These are phyloP conservation scores for Xiphydria camelus DNA, from an alignment of 2,888 invertebrate genomes.

Conservation along the genomic window DNA sequence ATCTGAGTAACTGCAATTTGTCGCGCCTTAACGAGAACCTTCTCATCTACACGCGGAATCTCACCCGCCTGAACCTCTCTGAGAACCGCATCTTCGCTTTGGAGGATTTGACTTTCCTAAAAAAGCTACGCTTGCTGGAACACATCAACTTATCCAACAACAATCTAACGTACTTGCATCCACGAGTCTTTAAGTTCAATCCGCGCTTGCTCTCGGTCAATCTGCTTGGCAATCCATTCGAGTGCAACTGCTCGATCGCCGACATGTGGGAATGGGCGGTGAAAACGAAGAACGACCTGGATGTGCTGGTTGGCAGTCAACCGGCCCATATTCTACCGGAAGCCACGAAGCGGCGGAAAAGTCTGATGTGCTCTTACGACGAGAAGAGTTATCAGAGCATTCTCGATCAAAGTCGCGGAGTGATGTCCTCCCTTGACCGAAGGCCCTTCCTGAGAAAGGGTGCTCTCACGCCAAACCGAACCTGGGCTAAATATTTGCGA, in stretches of 20 bases:
- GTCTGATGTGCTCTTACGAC: conserved; percentile 68
- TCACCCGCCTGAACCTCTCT: conserved; percentile 66
- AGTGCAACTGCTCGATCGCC: conserved; percentile 70
- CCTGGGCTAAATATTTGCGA: conserved; percentile 74
- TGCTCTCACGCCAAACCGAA: conserved; percentile 66
- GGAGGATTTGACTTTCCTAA: conserved; percentile 63
- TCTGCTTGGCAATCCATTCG: conserved; percentile 70
- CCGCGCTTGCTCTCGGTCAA: conserved; percentile 65
- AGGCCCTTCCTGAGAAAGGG: conserved; percentile 64
- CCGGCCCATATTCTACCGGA: conserved; percentile 67
- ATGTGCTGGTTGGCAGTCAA: conserved; percentile 69
- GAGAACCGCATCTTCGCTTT: conserved; percentile 63
- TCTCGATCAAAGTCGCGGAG: conserved; percentile 58
- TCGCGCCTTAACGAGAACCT: conserved; percentile 64
- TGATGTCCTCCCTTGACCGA: conserved; percentile 60
- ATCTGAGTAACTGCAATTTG: conserved; percentile 70
- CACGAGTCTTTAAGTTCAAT: conserved; percentile 63
- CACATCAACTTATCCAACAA: conserved; percentile 69
- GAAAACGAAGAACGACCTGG: conserved; percentile 66
- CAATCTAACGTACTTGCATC: conserved; percentile 65
- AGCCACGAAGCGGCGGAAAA: conserved; percentile 68
- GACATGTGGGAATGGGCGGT: conserved; percentile 77
- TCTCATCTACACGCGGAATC: conserved; percentile 66
- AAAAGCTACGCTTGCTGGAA: conserved; percentile 62
- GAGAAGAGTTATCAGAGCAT: conserved; percentile 56